A percentile compares a stretch with the other conserved stretches of the same genome.
These are phyloP conservation scores for Pangasius djambal DNA, from an alignment of 2,797 vertebrate species.

Conservation along the genomic window DNA sequence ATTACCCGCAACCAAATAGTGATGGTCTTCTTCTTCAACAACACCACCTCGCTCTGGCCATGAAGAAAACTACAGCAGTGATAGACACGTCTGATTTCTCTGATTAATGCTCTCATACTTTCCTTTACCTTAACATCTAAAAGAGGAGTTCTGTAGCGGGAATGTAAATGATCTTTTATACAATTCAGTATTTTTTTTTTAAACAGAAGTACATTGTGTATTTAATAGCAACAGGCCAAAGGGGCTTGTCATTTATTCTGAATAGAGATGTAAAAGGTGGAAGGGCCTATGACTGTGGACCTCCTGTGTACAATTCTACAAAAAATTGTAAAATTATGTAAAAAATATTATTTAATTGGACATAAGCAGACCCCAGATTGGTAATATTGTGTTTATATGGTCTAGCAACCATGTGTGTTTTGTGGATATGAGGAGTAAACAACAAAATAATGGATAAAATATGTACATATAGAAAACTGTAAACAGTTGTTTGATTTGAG, in stretches of 20 bases:
- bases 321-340: not conserved
- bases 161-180: not conserved
- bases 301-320: not conserved
- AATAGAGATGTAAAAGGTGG: not conserved
- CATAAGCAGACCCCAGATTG: not conserved
- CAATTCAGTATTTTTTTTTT: not conserved
- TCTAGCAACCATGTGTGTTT: not conserved
- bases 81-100: conserved; percentile 17
- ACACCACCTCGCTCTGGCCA: conserved; percentile 66
- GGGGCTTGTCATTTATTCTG: not conserved
- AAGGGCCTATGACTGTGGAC: not conserved
- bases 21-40: conserved; percentile 61
- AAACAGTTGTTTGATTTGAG: not conserved
- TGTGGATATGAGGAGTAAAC: not conserved
- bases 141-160: not conserved
- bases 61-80: conserved; percentile 33
- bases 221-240: not conserved
- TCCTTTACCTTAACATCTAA: not conserved
- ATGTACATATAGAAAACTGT: not conserved
- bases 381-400: not conserved
- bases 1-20: conserved; percentile 73
- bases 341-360: not conserved
- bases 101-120: not conserved
- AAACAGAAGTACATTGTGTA: not conserved
- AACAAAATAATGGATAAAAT: not conserved